Evolutionary conservation across 2,113 vertebrate genomes (phyloP).

Genomic region (Chloropsis hardwickii): DNA sequence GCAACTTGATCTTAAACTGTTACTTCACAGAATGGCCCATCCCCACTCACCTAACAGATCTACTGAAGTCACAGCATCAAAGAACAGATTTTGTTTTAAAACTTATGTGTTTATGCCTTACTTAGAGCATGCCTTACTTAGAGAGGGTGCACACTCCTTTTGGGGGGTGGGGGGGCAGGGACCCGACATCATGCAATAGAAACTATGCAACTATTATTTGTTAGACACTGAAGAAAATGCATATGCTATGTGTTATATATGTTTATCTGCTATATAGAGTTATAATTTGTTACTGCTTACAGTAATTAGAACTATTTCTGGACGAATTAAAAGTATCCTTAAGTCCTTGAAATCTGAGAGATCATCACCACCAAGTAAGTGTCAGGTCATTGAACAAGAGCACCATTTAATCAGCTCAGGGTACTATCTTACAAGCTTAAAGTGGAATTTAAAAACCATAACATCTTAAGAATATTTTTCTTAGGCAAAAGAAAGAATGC

Average conservation of each 20-base stretch:
- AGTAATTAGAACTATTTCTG: not conserved
- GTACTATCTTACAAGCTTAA: not conserved
- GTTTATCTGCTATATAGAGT: not conserved
- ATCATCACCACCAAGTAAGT: not conserved
- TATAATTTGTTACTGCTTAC: not conserved
- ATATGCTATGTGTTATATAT: not conserved
- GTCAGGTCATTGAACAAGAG: not conserved
- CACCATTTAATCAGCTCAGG: not conserved
- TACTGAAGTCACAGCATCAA: not conserved
- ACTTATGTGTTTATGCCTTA: not conserved
- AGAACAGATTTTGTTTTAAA: not conserved
- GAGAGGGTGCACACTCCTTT: not conserved
- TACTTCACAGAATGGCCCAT: not conserved
- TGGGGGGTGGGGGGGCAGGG: accelerated
- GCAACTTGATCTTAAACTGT: not conserved
- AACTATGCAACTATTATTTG: not conserved
- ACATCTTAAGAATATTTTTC: not conserved
- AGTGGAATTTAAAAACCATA: not conserved
- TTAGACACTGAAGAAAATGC: not conserved
- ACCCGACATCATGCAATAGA: accelerated
- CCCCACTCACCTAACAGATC: not conserved
- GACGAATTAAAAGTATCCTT: not conserved
- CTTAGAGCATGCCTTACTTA: not conserved
- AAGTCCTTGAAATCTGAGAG: not conserved
- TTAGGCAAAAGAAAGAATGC: not conserved